A percentile compares a stretch with the other conserved stretches of the same genome.
Conservation (phyloP, 2,888 invertebrate species). For the Stenolophus ochropezus region DNA sequence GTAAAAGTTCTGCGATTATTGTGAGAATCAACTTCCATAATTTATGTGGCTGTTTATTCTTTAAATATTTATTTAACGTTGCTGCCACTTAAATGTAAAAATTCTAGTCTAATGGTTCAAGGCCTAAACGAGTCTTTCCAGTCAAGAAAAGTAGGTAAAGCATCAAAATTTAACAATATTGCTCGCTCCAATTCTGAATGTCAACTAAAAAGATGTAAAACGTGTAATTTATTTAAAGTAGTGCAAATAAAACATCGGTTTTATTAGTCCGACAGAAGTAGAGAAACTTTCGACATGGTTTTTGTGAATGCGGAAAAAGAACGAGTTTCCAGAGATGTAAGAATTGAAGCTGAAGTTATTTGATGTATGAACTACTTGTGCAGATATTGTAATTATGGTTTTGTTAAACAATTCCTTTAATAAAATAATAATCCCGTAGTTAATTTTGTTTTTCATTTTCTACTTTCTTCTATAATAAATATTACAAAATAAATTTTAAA, state of each 20-base stretch:
- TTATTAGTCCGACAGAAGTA: not conserved
- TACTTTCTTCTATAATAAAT: too few species aligned
- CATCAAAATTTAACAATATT: constrained; percentile 9
- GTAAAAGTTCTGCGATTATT: too few species aligned
- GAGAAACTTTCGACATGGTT: constrained; percentile 38
- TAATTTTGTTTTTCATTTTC: too few species aligned
- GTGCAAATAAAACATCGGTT: constrained; percentile 1
- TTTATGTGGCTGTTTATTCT: not conserved
- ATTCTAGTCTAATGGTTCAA: constrained; percentile 14
- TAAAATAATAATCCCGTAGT: too few species aligned
- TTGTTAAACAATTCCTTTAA: too few species aligned
- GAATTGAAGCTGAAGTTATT: not conserved
- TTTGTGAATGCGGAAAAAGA: constrained; percentile 23
- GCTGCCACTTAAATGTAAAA: not conserved
- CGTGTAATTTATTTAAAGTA: constrained; percentile 14
- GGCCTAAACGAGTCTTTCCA: constrained; percentile 20
- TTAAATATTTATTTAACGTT: not conserved
- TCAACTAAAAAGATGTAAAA: constrained; percentile 4
- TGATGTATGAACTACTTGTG: not conserved
- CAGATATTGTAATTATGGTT: constrained; percentile 17
- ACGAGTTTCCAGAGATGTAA: not conserved
- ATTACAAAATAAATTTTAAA: too few species aligned
- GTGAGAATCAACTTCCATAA: not conserved
- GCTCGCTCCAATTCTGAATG: constrained; percentile 1
- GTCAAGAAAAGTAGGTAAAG: constrained; percentile 11